phyloP scores from a whole-genome alignment of 1,140 invertebrate species.

The Lordiphosa mommai region DNA sequence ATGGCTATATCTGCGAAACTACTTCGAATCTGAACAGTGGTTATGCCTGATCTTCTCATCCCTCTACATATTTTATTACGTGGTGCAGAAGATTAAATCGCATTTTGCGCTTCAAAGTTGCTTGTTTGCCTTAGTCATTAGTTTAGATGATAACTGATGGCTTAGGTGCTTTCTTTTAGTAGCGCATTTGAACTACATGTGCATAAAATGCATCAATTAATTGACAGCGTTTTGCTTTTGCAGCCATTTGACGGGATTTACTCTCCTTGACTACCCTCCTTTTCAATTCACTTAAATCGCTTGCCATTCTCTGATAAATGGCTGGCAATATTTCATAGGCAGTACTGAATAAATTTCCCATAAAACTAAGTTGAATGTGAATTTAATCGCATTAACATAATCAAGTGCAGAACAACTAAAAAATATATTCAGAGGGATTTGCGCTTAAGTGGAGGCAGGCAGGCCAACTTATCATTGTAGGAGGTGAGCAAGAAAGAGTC shows the following conservation, averaged over 20 bases:
- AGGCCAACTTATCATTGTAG: slow-evolving; percentile 27
- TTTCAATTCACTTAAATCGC: slow-evolving; percentile 66
- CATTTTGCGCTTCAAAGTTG: slow-evolving; percentile 31
- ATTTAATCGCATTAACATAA: slow-evolving; percentile 65
- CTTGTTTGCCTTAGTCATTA: slow-evolving; percentile 50
- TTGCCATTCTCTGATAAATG: slow-evolving; percentile 40
- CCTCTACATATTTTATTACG: neutral
- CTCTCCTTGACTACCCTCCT: slow-evolving; percentile 9
- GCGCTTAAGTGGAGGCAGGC: slow-evolving; percentile 18
- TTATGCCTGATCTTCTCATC: slow-evolving; percentile 39
- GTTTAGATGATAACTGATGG: slow-evolving; percentile 38
- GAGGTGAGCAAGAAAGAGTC: neutral
- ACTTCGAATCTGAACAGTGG: slow-evolving; percentile 20
- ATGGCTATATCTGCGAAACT: too few relatives aligned
- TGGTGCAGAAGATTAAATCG: slow-evolving; percentile 26
- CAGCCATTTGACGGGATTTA: slow-evolving; percentile 38
- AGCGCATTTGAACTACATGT: slow-evolving; percentile 13
- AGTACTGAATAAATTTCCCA: slow-evolving; percentile 60
- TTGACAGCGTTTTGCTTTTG: slow-evolving; percentile 34
- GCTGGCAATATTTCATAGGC: slow-evolving; percentile 49
- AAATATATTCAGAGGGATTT: slow-evolving; percentile 67
- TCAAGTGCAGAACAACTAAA: slow-evolving; percentile 54
- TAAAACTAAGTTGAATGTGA: slow-evolving; percentile 51
- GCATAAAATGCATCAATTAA: slow-evolving; percentile 51
- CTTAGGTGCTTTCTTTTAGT: neutral